Base-by-base conservation (phyloP, 2,797 vertebrate species). In the Knipowitschia caucasica region DNA sequence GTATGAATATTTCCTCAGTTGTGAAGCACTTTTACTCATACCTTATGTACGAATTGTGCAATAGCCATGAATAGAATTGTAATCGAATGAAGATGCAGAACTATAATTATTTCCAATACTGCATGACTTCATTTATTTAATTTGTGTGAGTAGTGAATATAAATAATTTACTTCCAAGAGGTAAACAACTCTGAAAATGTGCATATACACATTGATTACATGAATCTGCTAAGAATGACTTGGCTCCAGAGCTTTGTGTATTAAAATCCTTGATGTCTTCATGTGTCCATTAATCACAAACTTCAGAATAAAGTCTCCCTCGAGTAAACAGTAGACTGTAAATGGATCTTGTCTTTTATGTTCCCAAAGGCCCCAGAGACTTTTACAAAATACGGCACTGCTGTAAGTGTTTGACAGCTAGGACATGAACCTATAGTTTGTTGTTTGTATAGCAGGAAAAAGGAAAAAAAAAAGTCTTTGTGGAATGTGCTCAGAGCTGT, bases 401-500 rank as follows among this genome's bases (percentile, higher is more conserved):
- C n/a, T n/a, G n/a, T n/a, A 38, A 36, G 11, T 36, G 40, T 69
- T 75, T 50, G 62, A 64, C 65, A 66, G 46, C 57, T 38, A 63
- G 64, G 34, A 78, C 76, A 75, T 50, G 34, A 40, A 64, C 62
- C 77, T 75, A n/a, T n/a, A 73, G 71, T 78, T 82, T 75, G 60
- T 59, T 80, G 71, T 83, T 67, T 76, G 61, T 75, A 77, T 73
- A 78, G 57, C 18, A 21, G 7, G 25, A 10, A 25, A 44, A 46
- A 53, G 18, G 29, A 59, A 42, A n/a, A 59, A 42, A n/a, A 31
- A 24, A 35, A 44, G 31, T 67, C 67, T 74, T 59, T 44, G 23
- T 72, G 57, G 63, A 79, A 69, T 85, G 71, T 65, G 71, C 75
- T 77, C 72, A 62, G 67, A 64, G 72, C 61, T 73, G 72, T 38